phyloP scores from a whole-genome alignment of 92 coral and sea anemone genomes.

The Hydrozoanthus gracilis region DNA sequence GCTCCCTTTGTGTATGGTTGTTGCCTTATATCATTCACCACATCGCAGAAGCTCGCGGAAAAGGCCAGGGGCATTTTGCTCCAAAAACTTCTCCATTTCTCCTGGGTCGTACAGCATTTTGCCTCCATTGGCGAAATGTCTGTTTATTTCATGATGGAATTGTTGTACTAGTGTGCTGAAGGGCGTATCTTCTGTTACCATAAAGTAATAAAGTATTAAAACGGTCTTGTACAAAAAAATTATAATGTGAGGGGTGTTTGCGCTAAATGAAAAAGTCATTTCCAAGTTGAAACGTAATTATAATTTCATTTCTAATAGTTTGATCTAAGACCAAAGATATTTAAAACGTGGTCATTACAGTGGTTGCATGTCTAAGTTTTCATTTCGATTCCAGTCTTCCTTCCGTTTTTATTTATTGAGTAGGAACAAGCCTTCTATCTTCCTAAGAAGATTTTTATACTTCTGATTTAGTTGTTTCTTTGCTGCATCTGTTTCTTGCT shows the following conservation, averaged over 20 bases:
- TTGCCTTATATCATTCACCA: not conserved
- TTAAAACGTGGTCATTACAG: not conserved
- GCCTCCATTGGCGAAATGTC: not conserved
- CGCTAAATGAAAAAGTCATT: not conserved
- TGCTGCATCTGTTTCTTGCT: not conserved
- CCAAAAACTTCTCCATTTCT: not conserved
- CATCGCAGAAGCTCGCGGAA: not conserved
- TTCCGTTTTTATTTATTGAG: not conserved
- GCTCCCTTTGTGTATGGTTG: not conserved
- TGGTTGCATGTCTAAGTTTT: not conserved
- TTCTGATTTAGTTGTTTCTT: not conserved
- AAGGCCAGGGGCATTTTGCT: not conserved
- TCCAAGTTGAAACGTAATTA: not conserved
- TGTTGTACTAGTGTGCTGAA: not conserved
- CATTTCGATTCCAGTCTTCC: not conserved
- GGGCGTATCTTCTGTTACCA: not conserved
- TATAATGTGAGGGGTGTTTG: not conserved
- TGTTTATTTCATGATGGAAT: not conserved
- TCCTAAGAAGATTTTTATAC: not conserved
- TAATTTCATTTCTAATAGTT: not conserved
- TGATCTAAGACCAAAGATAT: not conserved
- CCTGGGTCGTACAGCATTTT: not conserved
- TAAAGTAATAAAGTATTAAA: not conserved
- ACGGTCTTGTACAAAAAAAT: not conserved
- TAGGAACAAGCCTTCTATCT: not conserved